Evolutionary conservation across 2,888 invertebrate genomes (phyloP), one percentile per base, ranked within the genome.

Genomic region (Pollenia griseotomentosa): DNA sequence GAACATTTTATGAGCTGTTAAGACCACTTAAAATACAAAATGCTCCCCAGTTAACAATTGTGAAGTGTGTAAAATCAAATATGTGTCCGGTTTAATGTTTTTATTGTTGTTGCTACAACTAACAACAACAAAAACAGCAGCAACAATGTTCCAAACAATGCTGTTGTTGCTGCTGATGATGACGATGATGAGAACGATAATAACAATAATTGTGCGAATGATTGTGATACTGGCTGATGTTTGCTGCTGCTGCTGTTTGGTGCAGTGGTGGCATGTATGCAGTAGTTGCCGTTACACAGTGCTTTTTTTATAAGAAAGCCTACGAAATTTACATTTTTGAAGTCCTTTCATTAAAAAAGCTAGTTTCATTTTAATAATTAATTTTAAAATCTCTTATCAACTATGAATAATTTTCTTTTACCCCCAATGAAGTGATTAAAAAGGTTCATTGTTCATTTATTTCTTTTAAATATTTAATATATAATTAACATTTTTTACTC

Each of bases 21-120:
- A 89, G 88, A 75, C 88, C 90, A 90, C 88, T 89, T 89, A 87
- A 91, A 91, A 89, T 89, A 90, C 90, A 91, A 92, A 92, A 92
- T 92, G 90, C 91, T 92, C 92, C 92, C 92, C 90, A 92, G 92
- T 91, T 91, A 91, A 90, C 90, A 90, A 91, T 92, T 90, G 89
- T 89, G 85, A 90, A 90, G 90, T 89, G 91, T 90, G 90, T 90
- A 90, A 91, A 91, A 91, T 92, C 91, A 91, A 90, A 91, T 85
- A 86, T 85, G 88, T 90, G 89, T 87, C 87, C 87, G 84, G 88
- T 85, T 87, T 85, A 83, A 71, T 55, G 73, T 42, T 79, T 70
- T 77, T 84, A 83, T 68, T 70, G 65, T 89, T 89, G 8, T 73
- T 66, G 33, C 70, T 83, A 57, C 57, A 66, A 83, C 82, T 57